A percentile compares a stretch with the other conserved stretches of the same genome.
Evolutionary conservation across 2,888 invertebrate species (phyloP).

Genomic region (Didymodactylos carnosus): DNA sequence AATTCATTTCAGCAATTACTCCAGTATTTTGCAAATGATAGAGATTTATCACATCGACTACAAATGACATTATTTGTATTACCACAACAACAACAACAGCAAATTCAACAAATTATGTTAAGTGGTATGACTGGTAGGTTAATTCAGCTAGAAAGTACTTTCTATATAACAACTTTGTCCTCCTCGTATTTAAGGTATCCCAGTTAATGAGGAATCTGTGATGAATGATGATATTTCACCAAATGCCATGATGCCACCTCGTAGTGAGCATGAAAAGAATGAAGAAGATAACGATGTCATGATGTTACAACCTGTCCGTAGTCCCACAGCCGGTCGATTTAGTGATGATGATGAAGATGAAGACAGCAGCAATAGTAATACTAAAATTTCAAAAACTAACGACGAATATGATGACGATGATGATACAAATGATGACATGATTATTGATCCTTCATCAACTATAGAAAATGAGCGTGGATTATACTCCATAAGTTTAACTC

Average conservation of each 20-base stretch:
- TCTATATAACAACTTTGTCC: background rate
- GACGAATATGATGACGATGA: background rate
- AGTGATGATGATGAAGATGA: background rate
- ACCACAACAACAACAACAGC: background rate
- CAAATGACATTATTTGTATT: background rate
- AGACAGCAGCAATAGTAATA: no score
- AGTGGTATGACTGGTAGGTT: background rate
- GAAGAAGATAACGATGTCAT: background rate
- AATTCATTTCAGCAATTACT: background rate
- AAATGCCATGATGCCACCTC: background rate
- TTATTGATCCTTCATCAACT: background rate
- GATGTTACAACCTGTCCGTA: background rate
- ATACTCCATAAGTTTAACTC: background rate
- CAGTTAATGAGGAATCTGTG: background rate
- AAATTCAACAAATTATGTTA: background rate
- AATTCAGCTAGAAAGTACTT: background rate
- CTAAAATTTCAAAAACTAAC: no score
- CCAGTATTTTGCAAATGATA: background rate
- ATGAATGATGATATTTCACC: background rate
- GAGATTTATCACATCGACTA: background rate
- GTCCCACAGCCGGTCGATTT: background rate
- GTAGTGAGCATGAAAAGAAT: no score
- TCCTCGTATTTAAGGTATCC: background rate
- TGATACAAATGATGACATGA: background rate
- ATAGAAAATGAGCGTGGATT: no score